A percentile compares a stretch with the other conserved stretches of the same genome.
Conservation (phyloP, 2,797 vertebrate species). For the Malurus splendens region DNA sequence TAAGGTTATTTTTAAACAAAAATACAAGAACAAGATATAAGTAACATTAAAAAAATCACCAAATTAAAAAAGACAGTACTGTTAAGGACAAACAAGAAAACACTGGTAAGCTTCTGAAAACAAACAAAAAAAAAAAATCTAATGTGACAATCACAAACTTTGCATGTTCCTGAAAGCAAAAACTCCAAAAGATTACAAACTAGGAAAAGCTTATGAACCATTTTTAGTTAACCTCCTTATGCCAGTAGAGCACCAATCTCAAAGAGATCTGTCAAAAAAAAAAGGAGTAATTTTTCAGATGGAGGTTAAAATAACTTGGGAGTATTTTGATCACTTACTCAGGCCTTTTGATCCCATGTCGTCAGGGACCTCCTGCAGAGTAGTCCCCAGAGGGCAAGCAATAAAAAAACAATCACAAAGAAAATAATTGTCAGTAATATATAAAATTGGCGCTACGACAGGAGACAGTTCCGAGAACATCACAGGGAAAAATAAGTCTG, state of each 20-base stretch:
- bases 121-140: not conserved
- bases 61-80: not conserved
- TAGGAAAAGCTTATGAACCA: slow-evolving; percentile 28
- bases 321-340: slow-evolving; percentile 89
- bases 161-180: slow-evolving; percentile 9
- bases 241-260: slow-evolving; percentile 53
- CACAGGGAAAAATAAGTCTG: slow-evolving; percentile 51
- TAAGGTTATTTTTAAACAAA: slow-evolving; percentile 3
- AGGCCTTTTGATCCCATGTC: slow-evolving; percentile 92
- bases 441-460: slow-evolving; percentile 70
- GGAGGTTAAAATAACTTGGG: slow-evolving; percentile 70
- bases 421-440: slow-evolving; percentile 88
- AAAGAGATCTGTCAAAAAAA: slow-evolving; percentile 48
- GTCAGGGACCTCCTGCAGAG: slow-evolving; percentile 92
- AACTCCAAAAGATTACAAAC: slow-evolving; percentile 11
- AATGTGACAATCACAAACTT: not conserved
- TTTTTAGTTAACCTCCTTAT: slow-evolving; percentile 60
- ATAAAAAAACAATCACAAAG: slow-evolving; percentile 90
- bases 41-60: not conserved
- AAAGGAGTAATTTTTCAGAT: slow-evolving; percentile 53
- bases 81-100: not conserved
- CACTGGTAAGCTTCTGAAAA: not conserved
- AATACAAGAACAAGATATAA: not conserved
- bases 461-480: slow-evolving; percentile 78
- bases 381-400: slow-evolving; percentile 85